Conservation (phyloP, 1,140 invertebrate species). For the Hyles vespertilio region DNA sequence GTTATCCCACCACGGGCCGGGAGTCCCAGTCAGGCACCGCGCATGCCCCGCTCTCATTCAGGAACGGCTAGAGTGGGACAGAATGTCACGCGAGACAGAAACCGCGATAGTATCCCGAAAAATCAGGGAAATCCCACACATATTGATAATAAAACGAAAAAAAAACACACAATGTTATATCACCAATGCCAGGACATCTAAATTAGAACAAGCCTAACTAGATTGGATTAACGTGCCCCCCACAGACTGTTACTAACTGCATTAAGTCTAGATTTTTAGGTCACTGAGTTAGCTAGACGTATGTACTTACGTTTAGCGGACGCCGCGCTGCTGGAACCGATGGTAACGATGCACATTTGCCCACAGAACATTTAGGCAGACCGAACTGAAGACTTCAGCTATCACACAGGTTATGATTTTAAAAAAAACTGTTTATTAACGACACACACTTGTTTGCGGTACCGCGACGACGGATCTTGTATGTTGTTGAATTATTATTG, state of each 20-base stretch:
- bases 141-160: conserved; percentile 5
- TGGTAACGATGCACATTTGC: too few species aligned
- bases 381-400: too few species aligned
- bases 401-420: too few species aligned
- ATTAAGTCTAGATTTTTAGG: conserved; percentile 44
- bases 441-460: too few species aligned
- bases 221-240: conserved; percentile 3
- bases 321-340: not conserved
- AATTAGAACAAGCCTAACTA: conserved; percentile 4
- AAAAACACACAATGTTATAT: not conserved
- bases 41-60: conserved; percentile 34
- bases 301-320: conserved; percentile 27
- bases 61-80: conserved; percentile 26
- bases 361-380: too few species aligned
- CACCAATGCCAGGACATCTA: too few species aligned
- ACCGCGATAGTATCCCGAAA: conserved; percentile 21
- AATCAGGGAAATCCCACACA: conserved; percentile 27
- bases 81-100: conserved; percentile 16
- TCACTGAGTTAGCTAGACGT: conserved; percentile 25
- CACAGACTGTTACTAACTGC: conserved; percentile 33
- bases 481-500: too few species aligned
- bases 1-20: too few species aligned
- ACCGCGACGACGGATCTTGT: too few species aligned
- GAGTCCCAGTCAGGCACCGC: conserved; percentile 6
- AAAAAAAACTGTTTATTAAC: too few species aligned